These are phyloP conservation scores for Sebastolobus alascanus DNA, from an alignment of 2,797 vertebrate species.

Conservation along the genomic window DNA sequence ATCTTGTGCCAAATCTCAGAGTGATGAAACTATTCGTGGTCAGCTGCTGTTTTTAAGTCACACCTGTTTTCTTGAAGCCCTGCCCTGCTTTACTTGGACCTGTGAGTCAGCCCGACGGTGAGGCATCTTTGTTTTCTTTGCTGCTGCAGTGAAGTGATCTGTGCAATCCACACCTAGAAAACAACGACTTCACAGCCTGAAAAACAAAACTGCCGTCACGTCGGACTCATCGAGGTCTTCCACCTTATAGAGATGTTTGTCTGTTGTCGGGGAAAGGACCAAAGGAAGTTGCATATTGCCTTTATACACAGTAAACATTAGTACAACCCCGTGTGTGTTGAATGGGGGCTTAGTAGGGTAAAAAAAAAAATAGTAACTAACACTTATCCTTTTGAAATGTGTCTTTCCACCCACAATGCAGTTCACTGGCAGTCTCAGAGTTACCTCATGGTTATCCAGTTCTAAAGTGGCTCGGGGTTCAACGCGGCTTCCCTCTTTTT, in stretches of 20 bases:
- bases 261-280: conserved; percentile 4
- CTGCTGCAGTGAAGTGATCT: conserved; percentile 25
- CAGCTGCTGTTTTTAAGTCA: conserved; percentile 6
- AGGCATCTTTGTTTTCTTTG: conserved; percentile 56
- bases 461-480: conserved; percentile 56
- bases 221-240: conserved; percentile 16
- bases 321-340: conserved; percentile 23
- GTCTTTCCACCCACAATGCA: conserved; percentile 48
- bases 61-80: conserved; percentile 13
- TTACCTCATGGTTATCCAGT: conserved; percentile 73
- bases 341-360: not conserved
- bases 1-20: conserved; percentile 31
- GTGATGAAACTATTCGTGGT: conserved; percentile 28
- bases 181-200: conserved; percentile 50
- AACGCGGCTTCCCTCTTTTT: conserved; percentile 32
- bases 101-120: conserved; percentile 39
- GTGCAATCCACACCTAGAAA: conserved; percentile 52
- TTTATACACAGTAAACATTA: conserved; percentile 60
- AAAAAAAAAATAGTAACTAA: conserved; percentile 22
- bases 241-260: conserved; percentile 22
- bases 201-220: conserved; percentile 55
- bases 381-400: conserved; percentile 74
- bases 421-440: conserved; percentile 31
- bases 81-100: conserved; percentile 19
- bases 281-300: conserved; percentile 17